These are phyloP conservation scores for Ptycholaimellus sp. DNA, from an alignment of 2,888 invertebrate species.

Conservation along the genomic window DNA sequence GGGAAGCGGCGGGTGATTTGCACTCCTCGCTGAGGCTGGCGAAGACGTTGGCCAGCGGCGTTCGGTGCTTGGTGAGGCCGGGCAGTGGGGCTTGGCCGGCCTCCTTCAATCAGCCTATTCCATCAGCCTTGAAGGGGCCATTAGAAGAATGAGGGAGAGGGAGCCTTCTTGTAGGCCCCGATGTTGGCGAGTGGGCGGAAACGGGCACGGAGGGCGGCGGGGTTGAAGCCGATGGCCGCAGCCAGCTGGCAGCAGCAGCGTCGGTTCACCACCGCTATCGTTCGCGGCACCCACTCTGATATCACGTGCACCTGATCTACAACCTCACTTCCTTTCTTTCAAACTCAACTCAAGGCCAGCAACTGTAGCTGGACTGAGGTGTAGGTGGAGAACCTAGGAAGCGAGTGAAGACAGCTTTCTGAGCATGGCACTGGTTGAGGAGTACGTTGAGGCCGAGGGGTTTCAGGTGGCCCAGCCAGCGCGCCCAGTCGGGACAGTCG, in stretches of 20 bases:
- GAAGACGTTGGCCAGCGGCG: conserved; percentile 74
- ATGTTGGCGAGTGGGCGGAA: no score
- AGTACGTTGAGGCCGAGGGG: conserved; percentile 73
- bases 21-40: conserved; percentile 47
- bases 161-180: no score
- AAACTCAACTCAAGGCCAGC: no score
- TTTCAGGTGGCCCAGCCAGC: conserved; percentile 59
- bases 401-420: no score
- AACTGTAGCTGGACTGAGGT: no score
- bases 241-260: conserved; percentile 30
- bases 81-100: no score
- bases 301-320: conserved; percentile 82
- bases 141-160: no score
- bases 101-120: no score
- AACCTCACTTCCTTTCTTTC: no score
- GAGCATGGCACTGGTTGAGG: conserved; percentile 74
- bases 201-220: no score
- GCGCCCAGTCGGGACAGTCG: conserved; percentile 75
- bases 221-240: conserved; percentile 9
- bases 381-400: no score
- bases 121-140: no score
- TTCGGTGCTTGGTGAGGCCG: conserved; percentile 67
- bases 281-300: conserved; percentile 57
- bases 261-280: conserved; percentile 49
- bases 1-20: conserved; percentile 37